Evolutionary conservation across 2,113 vertebrate species (phyloP), one percentile per base, ranked within the genome.

Genomic region (Aythya baeri): DNA sequence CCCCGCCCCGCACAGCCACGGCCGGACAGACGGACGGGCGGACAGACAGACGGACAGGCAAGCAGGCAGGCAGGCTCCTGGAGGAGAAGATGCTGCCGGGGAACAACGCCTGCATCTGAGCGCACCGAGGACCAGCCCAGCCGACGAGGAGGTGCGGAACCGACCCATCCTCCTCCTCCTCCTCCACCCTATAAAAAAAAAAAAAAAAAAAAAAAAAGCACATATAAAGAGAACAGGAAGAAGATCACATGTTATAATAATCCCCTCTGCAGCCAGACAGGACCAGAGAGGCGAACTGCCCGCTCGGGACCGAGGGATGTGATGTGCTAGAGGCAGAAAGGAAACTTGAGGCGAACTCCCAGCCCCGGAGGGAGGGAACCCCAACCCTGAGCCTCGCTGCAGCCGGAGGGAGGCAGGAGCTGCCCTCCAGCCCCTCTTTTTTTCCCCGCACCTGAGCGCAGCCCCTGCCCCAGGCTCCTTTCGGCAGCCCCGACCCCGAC

Each of bases 181-280:
- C 32, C 58, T 55, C 20, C 74, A 13, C 13, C 13, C 36, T 10
- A 11, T 16, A 46, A 70, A 36, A 49, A 29, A 66, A 72, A 54
- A 5, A 18, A 27, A 58, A 55, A 29, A 59, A 38, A 57, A 54
- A 54, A 7, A n/a, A 76, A 13, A 9, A 1, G 6, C 74, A 61
- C 57, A 36, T 76, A 66, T 88, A 88, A 94, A 92, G 26, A 92
- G 26, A 66, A 15, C 55, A 44, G 80, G 83, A 18, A 85, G 91
- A 87, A 68, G 83, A 96, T 94, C 92, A 83, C 94, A 83, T 94
- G 94, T 87, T 87, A 32, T 41, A 75, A 72, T 93, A 90, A 96
- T 94, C 92, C 75, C 58, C 66, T 91, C 22, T 62, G 68, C 91
- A 88, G 86, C 75, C 84, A 86, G 91, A 72, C 78, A 63, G 92